Evolutionary conservation across 2,797 vertebrate genomes (phyloP).

Genomic region (Sebastolobus altivelis): DNA sequence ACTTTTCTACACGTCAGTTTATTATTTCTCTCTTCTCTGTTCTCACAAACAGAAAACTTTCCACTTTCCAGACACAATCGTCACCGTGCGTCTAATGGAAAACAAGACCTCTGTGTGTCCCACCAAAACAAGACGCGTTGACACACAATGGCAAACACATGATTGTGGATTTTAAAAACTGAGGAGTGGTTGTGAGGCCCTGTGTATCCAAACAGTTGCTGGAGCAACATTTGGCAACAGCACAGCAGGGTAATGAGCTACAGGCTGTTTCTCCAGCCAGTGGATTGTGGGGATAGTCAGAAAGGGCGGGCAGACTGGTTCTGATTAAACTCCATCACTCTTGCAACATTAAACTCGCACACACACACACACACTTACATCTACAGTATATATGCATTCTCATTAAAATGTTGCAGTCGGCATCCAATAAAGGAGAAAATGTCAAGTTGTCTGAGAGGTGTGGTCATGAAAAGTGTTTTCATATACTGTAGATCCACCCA

Average conservation of each 20-base stretch:
- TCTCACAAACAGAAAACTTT: conserved; percentile 37
- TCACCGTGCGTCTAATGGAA: conserved; percentile 32
- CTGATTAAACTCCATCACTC: conserved; percentile 50
- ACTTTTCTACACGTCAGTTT: conserved; percentile 4
- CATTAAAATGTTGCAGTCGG: conserved; percentile 30
- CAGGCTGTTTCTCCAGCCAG: conserved; percentile 55
- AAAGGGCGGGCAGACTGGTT: conserved; percentile 57
- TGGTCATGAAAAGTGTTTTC: conserved; percentile 68
- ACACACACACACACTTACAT: conserved; percentile 2
- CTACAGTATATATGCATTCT: not conserved
- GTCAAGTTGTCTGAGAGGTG: conserved; percentile 62
- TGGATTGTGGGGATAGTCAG: conserved; percentile 55
- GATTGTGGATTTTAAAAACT: conserved; percentile 16
- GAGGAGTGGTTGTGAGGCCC: conserved; percentile 13
- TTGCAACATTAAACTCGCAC: conserved; percentile 39
- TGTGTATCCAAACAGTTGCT: conserved; percentile 35
- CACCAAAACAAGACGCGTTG: conserved; percentile 17
- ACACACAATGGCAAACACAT: conserved; percentile 12
- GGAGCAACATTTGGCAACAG: conserved; percentile 65
- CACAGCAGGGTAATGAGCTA: conserved; percentile 56
- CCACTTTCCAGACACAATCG: conserved; percentile 35
- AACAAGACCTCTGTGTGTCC: conserved; percentile 31
- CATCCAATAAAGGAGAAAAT: conserved; percentile 31
- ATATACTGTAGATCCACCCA: conserved; percentile 53
- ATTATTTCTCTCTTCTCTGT: conserved; percentile 16